Evolutionary conservation across 2,113 vertebrate genomes (phyloP).

Genomic region (Mastomys coucha): DNA sequence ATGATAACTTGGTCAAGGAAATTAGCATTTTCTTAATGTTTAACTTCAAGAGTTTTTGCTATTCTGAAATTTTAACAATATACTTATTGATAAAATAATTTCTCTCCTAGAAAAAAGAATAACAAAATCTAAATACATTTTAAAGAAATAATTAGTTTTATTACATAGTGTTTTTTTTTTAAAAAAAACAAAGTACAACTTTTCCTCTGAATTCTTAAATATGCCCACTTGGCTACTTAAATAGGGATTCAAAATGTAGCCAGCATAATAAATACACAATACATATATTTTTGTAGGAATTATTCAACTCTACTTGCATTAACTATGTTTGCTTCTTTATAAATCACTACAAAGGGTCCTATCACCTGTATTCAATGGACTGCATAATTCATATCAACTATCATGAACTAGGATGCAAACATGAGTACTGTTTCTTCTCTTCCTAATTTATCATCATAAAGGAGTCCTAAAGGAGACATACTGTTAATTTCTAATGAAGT

Average conservation of each 20-base stretch:
- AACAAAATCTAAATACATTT: neutral
- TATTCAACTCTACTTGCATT: neutral
- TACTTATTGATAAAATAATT: too few relatives aligned
- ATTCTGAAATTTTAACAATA: too few relatives aligned
- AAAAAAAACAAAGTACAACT: neutral
- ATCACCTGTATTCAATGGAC: neutral
- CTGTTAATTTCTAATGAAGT: too few relatives aligned
- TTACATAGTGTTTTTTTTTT: neutral
- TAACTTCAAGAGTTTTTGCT: too few relatives aligned
- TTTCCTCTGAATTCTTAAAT: neutral
- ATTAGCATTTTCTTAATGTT: too few relatives aligned
- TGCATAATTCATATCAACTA: neutral
- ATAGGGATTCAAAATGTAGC: neutral
- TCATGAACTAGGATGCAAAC: neutral
- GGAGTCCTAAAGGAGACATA: too few relatives aligned
- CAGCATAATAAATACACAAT: neutral
- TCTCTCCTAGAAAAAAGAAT: neutral
- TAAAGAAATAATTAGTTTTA: neutral
- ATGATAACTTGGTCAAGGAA: too few relatives aligned
- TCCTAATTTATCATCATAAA: too few relatives aligned
- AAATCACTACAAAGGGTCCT: neutral
- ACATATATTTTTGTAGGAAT: neutral
- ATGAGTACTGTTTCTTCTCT: too few relatives aligned
- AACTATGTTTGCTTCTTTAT: neutral
- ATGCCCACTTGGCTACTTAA: neutral